A percentile compares a stretch with the other conserved stretches of the same genome.
phyloP scores from a whole-genome alignment of 2,797 vertebrate species.

The Dipus sagitta region DNA sequence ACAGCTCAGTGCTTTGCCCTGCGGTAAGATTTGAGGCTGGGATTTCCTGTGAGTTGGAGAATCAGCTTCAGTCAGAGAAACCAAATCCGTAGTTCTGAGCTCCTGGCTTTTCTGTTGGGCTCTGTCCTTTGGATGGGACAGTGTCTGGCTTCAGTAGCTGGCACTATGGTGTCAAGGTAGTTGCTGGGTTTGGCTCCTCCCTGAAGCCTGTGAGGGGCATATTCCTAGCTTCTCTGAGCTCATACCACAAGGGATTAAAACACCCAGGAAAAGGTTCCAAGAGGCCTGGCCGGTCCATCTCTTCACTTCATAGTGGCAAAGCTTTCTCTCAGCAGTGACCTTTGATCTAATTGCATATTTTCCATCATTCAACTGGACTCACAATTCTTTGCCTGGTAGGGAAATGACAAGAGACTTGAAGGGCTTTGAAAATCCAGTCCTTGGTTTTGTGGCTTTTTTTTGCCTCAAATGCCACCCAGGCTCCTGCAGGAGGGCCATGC shows the following conservation, averaged over 20 bases:
- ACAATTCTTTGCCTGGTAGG: neutral
- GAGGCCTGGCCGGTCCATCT: neutral
- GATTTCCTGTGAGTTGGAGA: neutral
- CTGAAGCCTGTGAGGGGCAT: neutral
- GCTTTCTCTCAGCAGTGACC: slow-evolving; percentile 63
- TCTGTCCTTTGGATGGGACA: neutral
- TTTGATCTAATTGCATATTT: slow-evolving; percentile 70
- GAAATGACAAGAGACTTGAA: neutral
- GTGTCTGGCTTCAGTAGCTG: too few relatives aligned
- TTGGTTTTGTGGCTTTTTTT: slow-evolving; percentile 33
- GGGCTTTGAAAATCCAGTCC: neutral
- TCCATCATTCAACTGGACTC: neutral
- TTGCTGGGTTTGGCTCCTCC: neutral
- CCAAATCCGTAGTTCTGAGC: neutral
- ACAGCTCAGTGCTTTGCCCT: neutral
- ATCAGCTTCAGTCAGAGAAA: neutral
- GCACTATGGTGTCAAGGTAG: neutral
- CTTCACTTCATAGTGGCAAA: slow-evolving; percentile 59
- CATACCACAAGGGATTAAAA: neutral
- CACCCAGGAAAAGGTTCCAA: slow-evolving; percentile 55
- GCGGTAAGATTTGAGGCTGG: neutral
- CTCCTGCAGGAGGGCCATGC: rapidly evolving
- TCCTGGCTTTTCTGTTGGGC: neutral
- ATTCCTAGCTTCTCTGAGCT: neutral
- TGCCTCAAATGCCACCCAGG: slow-evolving; percentile 68